Percentiles rank a stretch among this genome's conserved stretches.
Conservation (phyloP, 2,888 invertebrate species). For the Timema podura region DNA sequence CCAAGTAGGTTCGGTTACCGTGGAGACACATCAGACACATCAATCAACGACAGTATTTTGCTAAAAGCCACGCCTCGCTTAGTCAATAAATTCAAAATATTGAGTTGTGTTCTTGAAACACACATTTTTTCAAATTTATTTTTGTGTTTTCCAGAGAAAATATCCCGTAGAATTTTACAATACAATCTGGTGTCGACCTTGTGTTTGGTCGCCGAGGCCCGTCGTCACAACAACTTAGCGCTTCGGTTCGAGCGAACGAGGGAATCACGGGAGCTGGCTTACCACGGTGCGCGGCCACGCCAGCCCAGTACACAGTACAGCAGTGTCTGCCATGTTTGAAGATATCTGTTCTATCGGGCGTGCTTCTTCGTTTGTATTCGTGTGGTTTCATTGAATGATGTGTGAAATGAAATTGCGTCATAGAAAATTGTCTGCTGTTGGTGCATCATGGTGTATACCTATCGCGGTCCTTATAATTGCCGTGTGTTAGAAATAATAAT, state of each 20-base stretch:
- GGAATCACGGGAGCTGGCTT: conserved; percentile 24
- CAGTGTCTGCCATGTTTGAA: conserved; percentile 35
- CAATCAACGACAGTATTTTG: conserved; percentile 34
- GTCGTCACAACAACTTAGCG: conserved; percentile 9
- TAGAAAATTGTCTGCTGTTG: conserved; percentile 24
- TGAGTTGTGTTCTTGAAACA: conserved; percentile 24
- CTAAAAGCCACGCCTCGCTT: conserved; percentile 33
- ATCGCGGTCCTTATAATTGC: conserved; percentile 23
- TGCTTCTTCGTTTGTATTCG: conserved; percentile 31
- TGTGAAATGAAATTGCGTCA: conserved; percentile 27
- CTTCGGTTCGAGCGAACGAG: conserved; percentile 16
- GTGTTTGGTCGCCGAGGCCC: conserved; percentile 2
- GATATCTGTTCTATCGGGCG: conserved; percentile 31
- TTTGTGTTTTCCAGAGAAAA: conserved; percentile 16
- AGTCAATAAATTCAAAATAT: conserved; percentile 32
- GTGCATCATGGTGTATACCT: conserved; percentile 28
- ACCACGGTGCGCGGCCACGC: conserved; percentile 28
- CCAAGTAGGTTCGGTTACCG: conserved; percentile 25
- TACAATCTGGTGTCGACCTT: conserved; percentile 5
- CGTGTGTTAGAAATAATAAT: conserved; percentile 29
- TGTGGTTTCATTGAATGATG: conserved; percentile 32
- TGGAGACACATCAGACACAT: conserved; percentile 32
- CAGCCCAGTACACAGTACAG: conserved; percentile 27
- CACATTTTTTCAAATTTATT: conserved; percentile 19
- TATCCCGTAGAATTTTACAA: background rate